Conservation (phyloP, 2,888 invertebrate species). For the Cryptocephalus primarius region DNA sequence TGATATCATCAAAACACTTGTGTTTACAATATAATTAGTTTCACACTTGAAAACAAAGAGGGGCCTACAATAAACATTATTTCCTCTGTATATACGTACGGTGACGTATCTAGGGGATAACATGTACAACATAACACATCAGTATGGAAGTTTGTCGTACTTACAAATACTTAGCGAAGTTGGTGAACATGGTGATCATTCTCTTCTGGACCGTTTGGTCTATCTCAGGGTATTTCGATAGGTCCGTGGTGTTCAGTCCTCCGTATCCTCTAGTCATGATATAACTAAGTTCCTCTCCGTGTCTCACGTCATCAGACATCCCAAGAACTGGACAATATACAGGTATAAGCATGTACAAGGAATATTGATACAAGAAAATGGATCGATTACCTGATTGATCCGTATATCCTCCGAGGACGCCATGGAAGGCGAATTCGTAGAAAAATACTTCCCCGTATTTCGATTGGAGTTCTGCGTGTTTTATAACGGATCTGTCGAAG, state of each 20-base stretch:
- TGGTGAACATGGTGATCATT: constrained; percentile 15
- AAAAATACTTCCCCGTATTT: constrained; percentile 14
- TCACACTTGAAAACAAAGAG: too few species aligned
- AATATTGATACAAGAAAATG: not conserved
- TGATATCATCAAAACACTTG: too few species aligned
- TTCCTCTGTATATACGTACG: too few species aligned
- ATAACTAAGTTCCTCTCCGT: constrained; percentile 16
- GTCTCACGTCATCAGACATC: constrained; percentile 14
- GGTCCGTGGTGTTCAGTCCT: constrained; percentile 12
- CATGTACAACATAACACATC: too few species aligned
- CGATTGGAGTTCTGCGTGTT: constrained; percentile 16
- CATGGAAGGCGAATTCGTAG: constrained; percentile 4
- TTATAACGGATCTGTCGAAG: constrained; percentile 16
- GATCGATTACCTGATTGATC: not conserved
- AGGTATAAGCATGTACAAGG: too few species aligned
- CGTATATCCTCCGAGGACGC: not conserved
- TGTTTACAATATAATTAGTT: too few species aligned
- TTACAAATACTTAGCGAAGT: constrained; percentile 19
- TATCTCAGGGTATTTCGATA: constrained; percentile 13
- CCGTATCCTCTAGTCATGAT: constrained; percentile 13
- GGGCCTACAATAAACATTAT: too few species aligned
- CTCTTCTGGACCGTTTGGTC: constrained; percentile 15
- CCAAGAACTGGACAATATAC: constrained; percentile 9
- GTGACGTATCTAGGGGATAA: too few species aligned
- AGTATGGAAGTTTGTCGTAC: too few species aligned